phyloP scores from a whole-genome alignment of 1,140 invertebrate species.

The Sinonovacula constricta region DNA sequence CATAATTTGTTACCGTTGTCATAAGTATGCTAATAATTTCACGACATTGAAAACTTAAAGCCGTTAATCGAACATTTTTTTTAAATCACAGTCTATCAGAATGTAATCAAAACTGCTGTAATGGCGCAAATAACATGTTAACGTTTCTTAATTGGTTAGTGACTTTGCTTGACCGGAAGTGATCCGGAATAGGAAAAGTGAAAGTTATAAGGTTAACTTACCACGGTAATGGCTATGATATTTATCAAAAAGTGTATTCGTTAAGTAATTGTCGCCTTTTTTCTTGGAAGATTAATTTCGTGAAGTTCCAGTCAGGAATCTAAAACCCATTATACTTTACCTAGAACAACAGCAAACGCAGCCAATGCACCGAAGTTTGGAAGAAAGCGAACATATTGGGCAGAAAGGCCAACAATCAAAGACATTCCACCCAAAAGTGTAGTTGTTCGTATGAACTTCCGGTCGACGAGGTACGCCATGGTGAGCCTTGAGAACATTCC shows the following conservation, averaged over 20 bases:
- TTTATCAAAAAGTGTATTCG: neutral
- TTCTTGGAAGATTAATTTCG: neutral
- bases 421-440: constrained; percentile 22
- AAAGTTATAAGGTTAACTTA: neutral
- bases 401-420: constrained; percentile 2
- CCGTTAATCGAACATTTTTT: no score
- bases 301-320: neutral
- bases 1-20: no score
- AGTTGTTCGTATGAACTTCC: constrained; percentile 21
- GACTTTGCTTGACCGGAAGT: neutral
- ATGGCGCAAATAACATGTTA: no score
- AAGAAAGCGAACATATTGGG: constrained; percentile 28
- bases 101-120: no score
- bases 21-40: no score
- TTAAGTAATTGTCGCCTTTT: neutral
- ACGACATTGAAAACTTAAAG: no score
- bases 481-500: constrained; percentile 22
- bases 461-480: constrained; percentile 32
- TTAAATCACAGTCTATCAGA: no score
- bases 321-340: neutral
- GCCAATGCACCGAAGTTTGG: constrained; percentile 14
- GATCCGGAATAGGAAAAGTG: neutral
- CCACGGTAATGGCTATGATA: neutral
- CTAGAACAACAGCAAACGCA: constrained; percentile 24
- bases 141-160: no score